phyloP scores from a whole-genome alignment of 2,113 vertebrate genomes.

The Pica pica region DNA sequence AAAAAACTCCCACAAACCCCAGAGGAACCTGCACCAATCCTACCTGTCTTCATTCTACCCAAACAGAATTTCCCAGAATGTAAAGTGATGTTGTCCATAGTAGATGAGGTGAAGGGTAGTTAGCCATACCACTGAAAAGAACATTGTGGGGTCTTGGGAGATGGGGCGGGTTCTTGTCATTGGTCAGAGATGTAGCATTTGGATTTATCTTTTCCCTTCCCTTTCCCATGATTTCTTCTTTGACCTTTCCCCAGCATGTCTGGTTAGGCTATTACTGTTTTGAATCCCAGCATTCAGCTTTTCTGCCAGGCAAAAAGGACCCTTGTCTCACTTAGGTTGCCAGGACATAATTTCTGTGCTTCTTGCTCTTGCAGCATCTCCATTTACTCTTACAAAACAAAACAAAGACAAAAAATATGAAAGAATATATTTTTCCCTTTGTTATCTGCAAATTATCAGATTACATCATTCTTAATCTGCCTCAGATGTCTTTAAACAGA shows the following conservation, averaged over 20 bases:
- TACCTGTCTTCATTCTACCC: neutral
- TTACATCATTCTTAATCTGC: neutral
- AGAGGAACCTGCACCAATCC: neutral
- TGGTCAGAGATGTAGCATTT: neutral
- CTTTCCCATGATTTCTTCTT: neutral
- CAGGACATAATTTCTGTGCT: neutral
- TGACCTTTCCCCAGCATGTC: neutral
- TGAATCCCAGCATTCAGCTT: neutral
- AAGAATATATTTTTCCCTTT: neutral
- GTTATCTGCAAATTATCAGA: neutral
- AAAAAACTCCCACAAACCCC: neutral
- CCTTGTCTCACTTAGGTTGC: neutral
- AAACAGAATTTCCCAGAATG: neutral
- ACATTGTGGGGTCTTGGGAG: fast-evolving
- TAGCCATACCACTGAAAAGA: neutral
- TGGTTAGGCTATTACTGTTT: neutral
- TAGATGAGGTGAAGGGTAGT: neutral
- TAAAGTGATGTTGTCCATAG: neutral
- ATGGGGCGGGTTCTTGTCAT: fast-evolving
- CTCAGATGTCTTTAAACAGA: neutral
- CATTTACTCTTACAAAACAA: neutral
- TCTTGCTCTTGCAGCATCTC: neutral
- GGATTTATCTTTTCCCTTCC: neutral
- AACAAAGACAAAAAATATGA: neutral
- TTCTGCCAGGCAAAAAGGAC: neutral